Base-by-base conservation (phyloP, 2,888 invertebrate species). In the Agriopis marginaria region DNA sequence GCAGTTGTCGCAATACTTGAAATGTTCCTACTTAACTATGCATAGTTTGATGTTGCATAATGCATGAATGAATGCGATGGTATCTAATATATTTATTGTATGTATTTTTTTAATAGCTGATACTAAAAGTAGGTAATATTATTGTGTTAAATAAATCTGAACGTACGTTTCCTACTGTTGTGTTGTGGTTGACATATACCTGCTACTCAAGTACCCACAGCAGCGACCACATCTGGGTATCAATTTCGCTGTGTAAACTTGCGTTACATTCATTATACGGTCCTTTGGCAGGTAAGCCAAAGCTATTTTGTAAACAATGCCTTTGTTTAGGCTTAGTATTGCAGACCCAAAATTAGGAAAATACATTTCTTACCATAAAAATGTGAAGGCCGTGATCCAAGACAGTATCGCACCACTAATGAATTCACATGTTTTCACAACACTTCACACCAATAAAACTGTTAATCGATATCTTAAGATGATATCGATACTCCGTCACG, bases 351-450 rank as follows among this genome's bases (percentile, higher is more conserved):
- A 77, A 82, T 78, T 79, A 79, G 83, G 81, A 82, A 81, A 68
- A 69, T 70, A 74, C 82, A 75, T 81, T 84, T 78, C 89, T 89
- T 83, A 92, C 92, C 89, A 84, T 89, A 87, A 86, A 89, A 89
- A 89, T 83, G 79, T 81, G 83, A 88, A 86, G 82, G 77, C 84
- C 80, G 83, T 80, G 74, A 81, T 66, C 82, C 82, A 77, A 80
- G 79, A 70, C 75, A 81, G 77, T 83, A 83, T 83, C 76, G 81
- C 85, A 88, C 86, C 85, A 81, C 63, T 67, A 72, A 71, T 65
- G 54, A 72, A 72, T 74, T 89, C 90, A 90, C 90, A 89, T 89
- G 80, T 86, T 84, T 79, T 77, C 89, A 89, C 87, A 82, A 78
- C 86, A 88, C 87, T 75, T 82, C 81, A 85, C 82, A 51, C 45